Conservation (phyloP, 1,140 invertebrate genomes). For the Pogonus chalceus region DNA sequence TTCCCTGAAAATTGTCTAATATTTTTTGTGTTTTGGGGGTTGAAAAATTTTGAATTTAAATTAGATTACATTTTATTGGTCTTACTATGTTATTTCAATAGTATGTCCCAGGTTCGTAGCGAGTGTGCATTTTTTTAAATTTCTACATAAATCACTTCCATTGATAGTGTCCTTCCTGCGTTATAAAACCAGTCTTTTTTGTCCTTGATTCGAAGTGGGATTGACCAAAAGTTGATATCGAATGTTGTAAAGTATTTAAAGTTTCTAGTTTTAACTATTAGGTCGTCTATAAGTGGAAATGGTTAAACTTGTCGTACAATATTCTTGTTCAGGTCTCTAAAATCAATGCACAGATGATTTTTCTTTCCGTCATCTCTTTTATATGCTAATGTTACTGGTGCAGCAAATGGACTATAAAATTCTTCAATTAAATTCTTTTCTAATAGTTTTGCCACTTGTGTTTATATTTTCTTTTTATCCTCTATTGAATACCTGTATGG, state of each 20-base stretch:
- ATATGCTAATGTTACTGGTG: slow-evolving; percentile 30
- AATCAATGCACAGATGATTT: slow-evolving; percentile 30
- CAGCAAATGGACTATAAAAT: slow-evolving; percentile 31
- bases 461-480: slow-evolving; percentile 29
- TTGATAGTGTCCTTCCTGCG: slow-evolving; percentile 30
- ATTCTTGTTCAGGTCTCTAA: slow-evolving; percentile 31
- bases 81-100: slow-evolving; percentile 18
- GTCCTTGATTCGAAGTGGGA: slow-evolving; percentile 27
- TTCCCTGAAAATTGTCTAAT: slow-evolving; percentile 20
- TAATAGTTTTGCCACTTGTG: slow-evolving; percentile 26
- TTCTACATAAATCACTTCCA: slow-evolving; percentile 26
- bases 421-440: slow-evolving; percentile 29
- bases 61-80: slow-evolving; percentile 22
- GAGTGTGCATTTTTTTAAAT: slow-evolving; percentile 24
- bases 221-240: slow-evolving; percentile 36
- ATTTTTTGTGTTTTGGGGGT: slow-evolving; percentile 15
- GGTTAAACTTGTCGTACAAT: slow-evolving; percentile 32
- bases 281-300: slow-evolving; percentile 31
- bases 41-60: slow-evolving; percentile 19
- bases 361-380: slow-evolving; percentile 31
- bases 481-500: slow-evolving; percentile 26
- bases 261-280: slow-evolving; percentile 25
- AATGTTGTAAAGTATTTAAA: slow-evolving; percentile 30
- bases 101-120: slow-evolving; percentile 23
- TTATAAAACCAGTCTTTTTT: slow-evolving; percentile 34